Evolutionary conservation across 2,797 vertebrate species (phyloP), one percentile per base, ranked within the genome.

Genomic region (Tamandua tetradactyla): DNA sequence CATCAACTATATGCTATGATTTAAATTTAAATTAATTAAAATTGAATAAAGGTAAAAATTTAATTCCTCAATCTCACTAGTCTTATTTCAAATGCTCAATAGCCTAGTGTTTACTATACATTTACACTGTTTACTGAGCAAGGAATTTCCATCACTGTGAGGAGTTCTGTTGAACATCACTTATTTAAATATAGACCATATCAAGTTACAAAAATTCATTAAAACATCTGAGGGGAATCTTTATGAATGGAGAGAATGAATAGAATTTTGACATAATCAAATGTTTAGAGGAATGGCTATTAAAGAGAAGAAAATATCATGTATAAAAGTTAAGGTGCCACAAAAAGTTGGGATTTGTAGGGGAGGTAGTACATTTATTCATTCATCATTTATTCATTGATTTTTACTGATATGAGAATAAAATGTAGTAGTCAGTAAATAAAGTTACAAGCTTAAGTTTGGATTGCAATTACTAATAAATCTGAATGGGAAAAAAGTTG

Each of bases 21-120:
- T 94, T 80, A 92, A 94, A 72, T 79, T 83, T 17, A 86, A 92
- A 76, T 79, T 86, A 81, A 84, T 25, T 87, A 71, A 91, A 94
- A 75, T 47, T 40, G 92, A 82, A 64, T 90, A 71, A 87, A 40
- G 61, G 37, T 49, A 78, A 87, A 95, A 59, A 15, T 74, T 57
- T 64, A 71, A 76, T 92, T 83, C 5, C 7, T 88, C 79, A 78
- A 11, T 75, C 22, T 94, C 61, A 52, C 5, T 55, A 87, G 5
- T 8, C 59, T 55, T 57, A 93, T 85, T 91, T 86, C 64, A 83
- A 42, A 23, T 49, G 32, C 2, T 78, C 35, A 49, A 3, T 61
- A 68, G 5, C 25, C 25, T 55, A n/a, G n/a, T n/a, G n/a, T n/a
- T n/a, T n/a, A n/a, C n/a, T n/a, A n/a, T n/a, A n/a, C n/a, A n/a